Conservation (phyloP, 2,113 vertebrate species). For the Patagioenas fasciata region DNA sequence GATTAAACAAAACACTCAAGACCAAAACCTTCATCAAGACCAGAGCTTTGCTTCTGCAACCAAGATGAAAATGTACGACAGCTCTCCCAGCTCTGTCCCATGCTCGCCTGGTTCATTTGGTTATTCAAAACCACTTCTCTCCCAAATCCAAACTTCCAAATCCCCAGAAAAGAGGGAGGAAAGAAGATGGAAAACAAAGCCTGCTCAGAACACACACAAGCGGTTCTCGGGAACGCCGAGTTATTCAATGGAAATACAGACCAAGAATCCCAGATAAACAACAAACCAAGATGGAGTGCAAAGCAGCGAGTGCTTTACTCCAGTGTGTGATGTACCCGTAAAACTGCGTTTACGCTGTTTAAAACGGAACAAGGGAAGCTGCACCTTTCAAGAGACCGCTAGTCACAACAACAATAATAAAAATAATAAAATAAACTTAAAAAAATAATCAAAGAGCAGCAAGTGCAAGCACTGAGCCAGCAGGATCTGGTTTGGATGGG, state of each 20-base stretch:
- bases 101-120: not conserved
- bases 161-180: constrained; percentile 44
- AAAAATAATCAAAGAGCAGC: not conserved
- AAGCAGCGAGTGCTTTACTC: not conserved
- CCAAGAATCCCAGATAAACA: constrained; percentile 12
- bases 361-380: not conserved
- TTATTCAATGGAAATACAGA: constrained; percentile 11
- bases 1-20: not conserved
- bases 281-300: not conserved
- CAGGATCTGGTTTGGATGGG: not conserved
- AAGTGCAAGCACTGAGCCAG: not conserved
- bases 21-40: not conserved
- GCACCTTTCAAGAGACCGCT: not conserved
- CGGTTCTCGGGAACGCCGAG: constrained; percentile 31
- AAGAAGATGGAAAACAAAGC: constrained; percentile 20
- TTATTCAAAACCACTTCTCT: not conserved
- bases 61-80: not conserved
- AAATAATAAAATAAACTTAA: too few relatives aligned
- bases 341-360: not conserved
- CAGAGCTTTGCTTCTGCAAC: not conserved
- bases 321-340: not conserved
- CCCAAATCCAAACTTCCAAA: not conserved
- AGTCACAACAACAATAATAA: not conserved
- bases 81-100: not conserved
- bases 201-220: constrained; percentile 42